Percentiles rank a stretch among this genome's conserved stretches.
These are phyloP conservation scores for Aurelia aurita DNA, from an alignment of 30 jellyfish, hydroid and myxozoan genomes.

Conservation along the genomic window DNA sequence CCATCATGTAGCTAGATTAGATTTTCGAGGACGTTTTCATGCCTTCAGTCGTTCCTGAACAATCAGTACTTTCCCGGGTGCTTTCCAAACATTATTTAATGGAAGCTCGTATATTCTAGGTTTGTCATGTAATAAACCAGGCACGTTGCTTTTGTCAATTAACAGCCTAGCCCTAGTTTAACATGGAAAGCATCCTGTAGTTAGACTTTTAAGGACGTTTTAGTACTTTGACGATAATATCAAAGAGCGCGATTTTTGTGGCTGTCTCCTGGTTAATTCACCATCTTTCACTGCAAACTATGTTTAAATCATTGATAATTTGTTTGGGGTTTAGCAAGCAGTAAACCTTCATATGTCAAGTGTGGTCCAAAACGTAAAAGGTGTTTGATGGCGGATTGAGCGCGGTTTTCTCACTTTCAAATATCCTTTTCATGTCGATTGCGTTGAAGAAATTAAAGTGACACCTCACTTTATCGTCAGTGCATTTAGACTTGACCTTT, in stretches of 20 bases:
- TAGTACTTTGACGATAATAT: neutral
- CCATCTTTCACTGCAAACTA: neutral
- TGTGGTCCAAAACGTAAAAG: slow-evolving; percentile 21
- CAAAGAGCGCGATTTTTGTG: slow-evolving; percentile 1
- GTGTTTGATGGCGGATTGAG: neutral
- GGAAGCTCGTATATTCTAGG: too few species aligned
- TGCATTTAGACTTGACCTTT: slow-evolving; percentile 6
- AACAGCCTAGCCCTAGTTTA: too few species aligned
- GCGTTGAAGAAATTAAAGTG: neutral
- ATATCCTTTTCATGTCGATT: neutral
- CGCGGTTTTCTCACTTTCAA: neutral
- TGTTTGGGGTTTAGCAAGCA: slow-evolving; percentile 48
- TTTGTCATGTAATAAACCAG: too few species aligned
- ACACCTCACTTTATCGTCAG: neutral
- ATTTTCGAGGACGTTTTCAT: too few species aligned
- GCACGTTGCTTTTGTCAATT: too few species aligned
- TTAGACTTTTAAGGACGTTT: neutral
- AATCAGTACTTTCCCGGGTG: too few species aligned
- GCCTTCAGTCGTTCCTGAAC: too few species aligned
- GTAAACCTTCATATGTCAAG: slow-evolving; percentile 3
- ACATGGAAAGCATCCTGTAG: too few species aligned
- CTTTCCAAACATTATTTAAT: too few species aligned
- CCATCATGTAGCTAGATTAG: too few species aligned
- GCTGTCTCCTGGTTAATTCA: neutral
- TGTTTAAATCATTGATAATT: slow-evolving; percentile 9